A percentile compares a stretch with the other conserved stretches of the same genome.
Conservation (phyloP, 2,888 invertebrate species). For the Cantharis rustica region DNA sequence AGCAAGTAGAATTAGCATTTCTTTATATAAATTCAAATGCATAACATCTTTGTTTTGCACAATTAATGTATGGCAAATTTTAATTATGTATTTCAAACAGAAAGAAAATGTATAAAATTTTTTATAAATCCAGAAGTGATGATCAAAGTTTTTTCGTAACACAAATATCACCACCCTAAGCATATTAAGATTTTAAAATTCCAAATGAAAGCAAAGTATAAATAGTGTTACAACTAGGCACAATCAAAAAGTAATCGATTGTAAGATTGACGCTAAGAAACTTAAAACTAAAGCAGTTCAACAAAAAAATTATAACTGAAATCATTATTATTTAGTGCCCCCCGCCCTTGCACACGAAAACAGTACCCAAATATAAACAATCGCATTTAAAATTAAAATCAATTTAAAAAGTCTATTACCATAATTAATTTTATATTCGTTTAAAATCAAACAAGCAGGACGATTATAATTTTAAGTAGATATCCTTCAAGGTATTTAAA, state of each 20-base stretch:
- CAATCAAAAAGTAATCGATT: not conserved
- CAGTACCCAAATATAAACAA: not conserved
- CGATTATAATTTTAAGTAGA: not conserved
- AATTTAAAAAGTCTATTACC: not conserved
- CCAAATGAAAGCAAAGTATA: conserved; percentile 18
- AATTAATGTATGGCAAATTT: conserved; percentile 18
- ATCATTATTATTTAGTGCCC: not conserved
- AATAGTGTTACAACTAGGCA: conserved; percentile 24
- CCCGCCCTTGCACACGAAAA: not conserved
- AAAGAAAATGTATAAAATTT: not conserved
- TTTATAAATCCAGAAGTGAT: not conserved
- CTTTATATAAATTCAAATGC: conserved; percentile 46
- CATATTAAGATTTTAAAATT: not conserved
- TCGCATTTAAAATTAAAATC: not conserved
- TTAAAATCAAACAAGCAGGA: not conserved
- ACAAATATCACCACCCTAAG: not conserved
- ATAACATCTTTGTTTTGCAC: conserved; percentile 42
- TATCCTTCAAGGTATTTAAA: not conserved
- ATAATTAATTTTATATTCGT: not conserved
- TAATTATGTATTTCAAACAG: not conserved
- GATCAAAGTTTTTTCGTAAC: not conserved
- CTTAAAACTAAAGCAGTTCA: not conserved
- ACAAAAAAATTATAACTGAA: conserved; percentile 2
- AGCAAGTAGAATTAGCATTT: conserved; percentile 38
- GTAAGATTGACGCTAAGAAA: not conserved